Evolutionary conservation across 2,113 vertebrate genomes (phyloP), one percentile per base, ranked within the genome.

Genomic region (Pyrgilauda ruficollis): DNA sequence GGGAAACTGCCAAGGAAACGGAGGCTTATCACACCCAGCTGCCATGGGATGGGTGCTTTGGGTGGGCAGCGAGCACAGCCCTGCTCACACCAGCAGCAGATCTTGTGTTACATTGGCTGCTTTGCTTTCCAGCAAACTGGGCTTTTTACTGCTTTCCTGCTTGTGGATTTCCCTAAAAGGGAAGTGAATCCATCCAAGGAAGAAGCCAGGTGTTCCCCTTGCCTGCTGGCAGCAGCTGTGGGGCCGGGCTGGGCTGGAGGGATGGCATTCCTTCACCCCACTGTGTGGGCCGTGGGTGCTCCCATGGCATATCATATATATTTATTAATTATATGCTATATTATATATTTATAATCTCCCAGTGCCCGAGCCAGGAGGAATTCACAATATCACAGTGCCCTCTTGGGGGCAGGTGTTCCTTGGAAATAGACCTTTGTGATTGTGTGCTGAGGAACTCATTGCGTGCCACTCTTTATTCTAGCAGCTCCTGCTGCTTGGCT

Each of bases 331-430:
- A 35, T 24, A 24, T 35, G 10, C 35, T 59, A 35, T 16, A 35
- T 59, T 35, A 10, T 1, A 2, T 9, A 10, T 21, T 8, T 11
- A 39, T 8, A 14, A 56, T 24, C 33, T 64, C 49, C 43, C 56
- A 9, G 63, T 14, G 62, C 41, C 70, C 20, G 7, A 69, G 63
- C 18, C 30, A 16, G 21, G 11, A 16, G 50, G 9, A 70, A 83
- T 87, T 13, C 30, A 19, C 58, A 73, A 89, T 87, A 84, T 94
- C 80, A 84, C 68, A 92, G 72, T 95, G 95, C 88, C 89, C 88
- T 88, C 87, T 93, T 91, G 94, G 93, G 94, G 94, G 80, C 87
- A 86, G 80, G 78, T 96, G 87, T 47, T 86, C 86, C 91, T 80
- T 75, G 95, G 78, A 73, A 84, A 94, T 62, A 79, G 43, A 35